A percentile compares a stretch with the other conserved stretches of the same genome.
Evolutionary conservation across 2,113 vertebrate species (phyloP).

Genomic region (Hucho hucho): DNA sequence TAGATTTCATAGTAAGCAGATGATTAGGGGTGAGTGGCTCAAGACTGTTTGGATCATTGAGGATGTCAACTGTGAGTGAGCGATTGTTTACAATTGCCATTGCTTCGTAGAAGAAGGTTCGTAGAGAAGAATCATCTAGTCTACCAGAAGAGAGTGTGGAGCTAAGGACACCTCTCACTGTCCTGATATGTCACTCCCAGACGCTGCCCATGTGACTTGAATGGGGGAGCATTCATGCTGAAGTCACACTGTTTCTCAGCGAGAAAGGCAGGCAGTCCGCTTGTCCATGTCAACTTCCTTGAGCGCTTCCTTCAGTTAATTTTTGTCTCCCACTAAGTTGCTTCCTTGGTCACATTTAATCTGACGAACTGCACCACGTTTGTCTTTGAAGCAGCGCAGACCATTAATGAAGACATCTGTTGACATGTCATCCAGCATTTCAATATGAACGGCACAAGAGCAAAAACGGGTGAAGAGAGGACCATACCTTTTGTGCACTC

Average conservation of each 20-base stretch:
- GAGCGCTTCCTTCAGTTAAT: conserved; percentile 16
- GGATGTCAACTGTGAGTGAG: conserved; percentile 16
- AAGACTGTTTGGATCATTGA: conserved; percentile 21
- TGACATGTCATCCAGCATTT: conserved; percentile 34
- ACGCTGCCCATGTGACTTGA: conserved; percentile 35
- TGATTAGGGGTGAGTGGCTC: conserved; percentile 21
- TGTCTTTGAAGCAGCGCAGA: conserved; percentile 17
- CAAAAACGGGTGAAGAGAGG: conserved; percentile 26
- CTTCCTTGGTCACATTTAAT: conserved; percentile 39
- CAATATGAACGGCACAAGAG: conserved; percentile 14
- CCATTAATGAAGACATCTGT: conserved; percentile 34
- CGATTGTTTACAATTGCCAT: conserved; percentile 19
- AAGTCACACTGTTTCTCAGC: conserved; percentile 25
- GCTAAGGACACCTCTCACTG: conserved; percentile 4
- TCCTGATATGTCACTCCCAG: conserved; percentile 32
- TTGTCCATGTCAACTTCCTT: conserved; percentile 1
- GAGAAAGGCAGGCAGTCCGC: neutral
- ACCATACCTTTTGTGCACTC: conserved; percentile 19
- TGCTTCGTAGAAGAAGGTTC: conserved; percentile 15
- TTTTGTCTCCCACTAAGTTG: conserved; percentile 31
- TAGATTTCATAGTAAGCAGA: conserved; percentile 15
- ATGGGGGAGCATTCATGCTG: conserved; percentile 20
- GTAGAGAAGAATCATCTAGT: conserved; percentile 16
- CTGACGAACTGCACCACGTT: conserved; percentile 12
- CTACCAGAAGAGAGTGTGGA: conserved; percentile 11